Percentiles rank a stretch among this genome's conserved stretches.
phyloP scores from a whole-genome alignment of 1,140 invertebrate species.

The Papilio machaon region DNA sequence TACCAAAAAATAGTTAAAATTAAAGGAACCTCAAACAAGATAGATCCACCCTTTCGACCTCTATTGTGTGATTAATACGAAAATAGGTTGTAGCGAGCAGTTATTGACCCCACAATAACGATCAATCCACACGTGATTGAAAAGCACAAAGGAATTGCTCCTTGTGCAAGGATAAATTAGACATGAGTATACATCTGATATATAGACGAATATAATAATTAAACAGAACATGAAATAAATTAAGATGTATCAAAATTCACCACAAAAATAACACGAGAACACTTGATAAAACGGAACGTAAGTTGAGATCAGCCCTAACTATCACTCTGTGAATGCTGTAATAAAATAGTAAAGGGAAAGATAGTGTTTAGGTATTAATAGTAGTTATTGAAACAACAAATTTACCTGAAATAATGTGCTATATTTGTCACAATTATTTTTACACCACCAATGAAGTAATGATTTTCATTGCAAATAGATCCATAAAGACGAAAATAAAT shows the following conservation, averaged over 20 bases:
- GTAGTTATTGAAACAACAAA: conserved; percentile 62
- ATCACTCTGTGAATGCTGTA: conserved; percentile 46
- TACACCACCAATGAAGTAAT: conserved; percentile 80
- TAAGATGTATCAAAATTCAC: conserved; percentile 21
- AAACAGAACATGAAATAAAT: not conserved
- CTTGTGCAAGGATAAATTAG: conserved; percentile 29
- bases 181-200: conserved; percentile 23
- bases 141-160: conserved; percentile 66
- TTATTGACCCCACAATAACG: conserved; percentile 79
- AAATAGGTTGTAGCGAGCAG: conserved; percentile 69
- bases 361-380: conserved; percentile 40
- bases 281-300: conserved; percentile 66
- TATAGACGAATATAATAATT: not conserved
- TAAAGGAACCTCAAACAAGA: conserved; percentile 28
- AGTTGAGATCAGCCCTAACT: conserved; percentile 49
- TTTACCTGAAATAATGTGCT: conserved; percentile 75
- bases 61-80: conserved; percentile 48
- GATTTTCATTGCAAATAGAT: conserved; percentile 77
- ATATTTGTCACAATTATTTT: conserved; percentile 82
- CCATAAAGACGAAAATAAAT: conserved; percentile 48
- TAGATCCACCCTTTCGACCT: conserved; percentile 43
- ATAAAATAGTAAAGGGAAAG: conserved; percentile 41
- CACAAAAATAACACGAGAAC: conserved; percentile 64
- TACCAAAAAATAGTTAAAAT: conserved; percentile 15
- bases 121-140: conserved; percentile 78